A percentile compares a stretch with the other conserved stretches of the same genome.
Conservation (phyloP, 2,113 vertebrate species). For the Phalacrocorax brasilianus region DNA sequence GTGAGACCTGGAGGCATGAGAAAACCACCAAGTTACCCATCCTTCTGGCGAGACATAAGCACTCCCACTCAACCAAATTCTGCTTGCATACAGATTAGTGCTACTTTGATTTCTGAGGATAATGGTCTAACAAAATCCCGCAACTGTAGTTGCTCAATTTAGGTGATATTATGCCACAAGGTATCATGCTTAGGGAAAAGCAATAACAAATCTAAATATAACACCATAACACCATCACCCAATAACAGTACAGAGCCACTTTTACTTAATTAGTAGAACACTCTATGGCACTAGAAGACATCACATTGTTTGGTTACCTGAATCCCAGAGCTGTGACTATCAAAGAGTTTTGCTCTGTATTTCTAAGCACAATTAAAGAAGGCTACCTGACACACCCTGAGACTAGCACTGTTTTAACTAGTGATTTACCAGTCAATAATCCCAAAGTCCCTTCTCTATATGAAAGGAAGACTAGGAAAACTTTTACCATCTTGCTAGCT, state of each 20-base stretch:
- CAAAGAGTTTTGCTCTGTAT: not conserved
- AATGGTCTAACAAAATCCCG: not conserved
- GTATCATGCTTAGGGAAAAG: constrained; percentile 17
- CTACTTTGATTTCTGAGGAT: not conserved
- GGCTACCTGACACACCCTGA: not conserved
- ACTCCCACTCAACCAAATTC: not conserved
- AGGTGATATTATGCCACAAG: not conserved
- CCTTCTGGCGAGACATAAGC: not conserved
- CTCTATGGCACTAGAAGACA: not conserved
- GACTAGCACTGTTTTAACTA: not conserved
- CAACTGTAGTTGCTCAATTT: not conserved
- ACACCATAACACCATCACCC: not conserved
- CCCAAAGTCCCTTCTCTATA: not conserved
- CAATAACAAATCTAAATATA: constrained; percentile 7
- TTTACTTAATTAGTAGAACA: constrained; percentile 31
- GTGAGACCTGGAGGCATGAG: not conserved
- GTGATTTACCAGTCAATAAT: not conserved
- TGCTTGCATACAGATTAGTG: not conserved
- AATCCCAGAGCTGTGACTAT: not conserved
- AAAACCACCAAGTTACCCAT: not conserved
- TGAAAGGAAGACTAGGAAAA: not conserved
- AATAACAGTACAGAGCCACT: not conserved
- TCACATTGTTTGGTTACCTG: not conserved
- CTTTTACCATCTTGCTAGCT: not conserved
- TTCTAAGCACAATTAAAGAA: not conserved